These are phyloP conservation scores for Gastrophysa polygoni DNA, from an alignment of 2,888 invertebrate species.

Conservation along the genomic window DNA sequence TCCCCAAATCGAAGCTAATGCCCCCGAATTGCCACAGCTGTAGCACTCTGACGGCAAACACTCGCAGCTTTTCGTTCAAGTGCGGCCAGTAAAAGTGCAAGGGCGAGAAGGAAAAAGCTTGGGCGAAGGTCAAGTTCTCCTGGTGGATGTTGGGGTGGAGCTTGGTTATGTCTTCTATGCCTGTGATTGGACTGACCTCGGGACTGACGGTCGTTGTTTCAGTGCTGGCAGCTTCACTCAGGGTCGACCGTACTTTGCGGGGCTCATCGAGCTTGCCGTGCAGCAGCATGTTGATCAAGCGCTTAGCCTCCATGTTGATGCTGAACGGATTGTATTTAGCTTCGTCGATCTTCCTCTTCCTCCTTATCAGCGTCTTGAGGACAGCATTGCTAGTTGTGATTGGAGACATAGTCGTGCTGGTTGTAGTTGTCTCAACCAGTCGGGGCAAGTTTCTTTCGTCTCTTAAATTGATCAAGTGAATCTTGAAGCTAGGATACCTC, in stretches of 20 bases:
- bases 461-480: conserved; percentile 47
- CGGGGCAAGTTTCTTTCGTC: conserved; percentile 32
- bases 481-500: conserved; percentile 48
- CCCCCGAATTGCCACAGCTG: conserved; percentile 65
- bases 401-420: not conserved
- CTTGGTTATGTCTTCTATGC: conserved; percentile 28
- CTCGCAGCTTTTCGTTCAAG: conserved; percentile 57
- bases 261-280: conserved; percentile 18
- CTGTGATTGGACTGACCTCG: conserved; percentile 11
- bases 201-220: conserved; percentile 10
- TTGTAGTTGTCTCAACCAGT: conserved; percentile 24
- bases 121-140: conserved; percentile 54
- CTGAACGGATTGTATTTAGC: conserved; percentile 17
- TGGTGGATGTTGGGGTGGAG: conserved; percentile 59
- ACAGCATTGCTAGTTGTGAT: not conserved
- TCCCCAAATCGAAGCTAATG: conserved; percentile 52
- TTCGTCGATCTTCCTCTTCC: conserved; percentile 24
- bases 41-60: conserved; percentile 62
- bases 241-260: not conserved
- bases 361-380: conserved; percentile 1
- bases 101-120: conserved; percentile 62
- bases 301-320: conserved; percentile 29
- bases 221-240: not conserved
- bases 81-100: conserved; percentile 60
- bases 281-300: conserved; percentile 30